Percentiles rank a stretch among this genome's conserved stretches.
These are phyloP conservation scores for Opisthocomus hoazin DNA, from an alignment of 2,113 vertebrate genomes.

Conservation along the genomic window DNA sequence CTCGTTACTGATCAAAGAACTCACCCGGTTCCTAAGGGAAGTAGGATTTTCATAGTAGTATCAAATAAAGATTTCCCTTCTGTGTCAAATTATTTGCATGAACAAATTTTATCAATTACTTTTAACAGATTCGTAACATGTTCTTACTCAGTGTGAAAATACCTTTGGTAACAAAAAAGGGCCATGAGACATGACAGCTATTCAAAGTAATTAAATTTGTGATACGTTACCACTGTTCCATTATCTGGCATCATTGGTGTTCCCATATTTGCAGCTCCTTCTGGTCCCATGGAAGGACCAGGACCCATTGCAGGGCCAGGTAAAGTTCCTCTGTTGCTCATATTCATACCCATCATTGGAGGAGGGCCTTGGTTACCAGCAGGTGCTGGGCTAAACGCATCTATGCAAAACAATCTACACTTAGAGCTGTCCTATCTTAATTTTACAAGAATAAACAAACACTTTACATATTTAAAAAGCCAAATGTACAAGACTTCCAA, in stretches of 20 bases:
- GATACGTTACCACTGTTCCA: constrained; percentile 97
- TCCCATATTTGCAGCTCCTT: constrained; percentile 90
- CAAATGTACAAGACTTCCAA: constrained; percentile 58
- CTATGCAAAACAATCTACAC: constrained; percentile 92
- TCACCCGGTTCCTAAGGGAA: not conserved
- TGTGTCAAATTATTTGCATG: not conserved
- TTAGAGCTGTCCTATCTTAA: constrained; percentile 79
- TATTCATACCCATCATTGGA: constrained; percentile 95
- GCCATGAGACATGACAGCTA: constrained; percentile 50
- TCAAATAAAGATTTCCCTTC: not conserved
- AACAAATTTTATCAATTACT: not conserved
- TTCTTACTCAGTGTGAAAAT: constrained; percentile 71
- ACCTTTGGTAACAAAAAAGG: constrained; percentile 66
- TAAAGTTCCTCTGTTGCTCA: constrained; percentile 90
- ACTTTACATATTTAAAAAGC: constrained; percentile 58
- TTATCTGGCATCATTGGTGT: constrained; percentile 92
- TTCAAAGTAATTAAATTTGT: constrained; percentile 69
- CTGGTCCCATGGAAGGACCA: constrained; percentile 87
- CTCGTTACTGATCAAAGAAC: not conserved
- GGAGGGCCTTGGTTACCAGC: constrained; percentile 92
- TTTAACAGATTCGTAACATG: not conserved
- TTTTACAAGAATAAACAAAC: constrained; percentile 71
- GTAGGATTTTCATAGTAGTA: not conserved
- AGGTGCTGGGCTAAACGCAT: constrained; percentile 94
- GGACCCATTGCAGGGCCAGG: constrained; percentile 84